Evolutionary conservation across 2,888 invertebrate genomes (phyloP), one percentile per base, ranked within the genome.

Genomic region (Ichneumon xanthorius): DNA sequence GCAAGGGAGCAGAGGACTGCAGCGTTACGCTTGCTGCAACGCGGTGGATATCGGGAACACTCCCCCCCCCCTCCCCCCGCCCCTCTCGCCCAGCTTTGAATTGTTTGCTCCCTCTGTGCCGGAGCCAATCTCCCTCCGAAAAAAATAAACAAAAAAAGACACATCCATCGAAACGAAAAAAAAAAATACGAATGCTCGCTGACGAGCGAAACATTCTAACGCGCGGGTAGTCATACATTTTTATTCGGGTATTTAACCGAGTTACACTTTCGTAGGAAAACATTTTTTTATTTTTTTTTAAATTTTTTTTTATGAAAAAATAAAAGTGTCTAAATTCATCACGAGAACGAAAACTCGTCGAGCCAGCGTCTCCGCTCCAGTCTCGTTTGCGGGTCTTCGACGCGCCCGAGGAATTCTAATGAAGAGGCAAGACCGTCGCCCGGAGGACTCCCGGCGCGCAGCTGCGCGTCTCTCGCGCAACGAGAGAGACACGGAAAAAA

Each of bases 401-500:
- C 26, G 26, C 11, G 22, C 2, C 14, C 26, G 19, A 11, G 58
- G 11, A 11, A 58, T 58, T 58, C 22, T 58, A 58, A 58, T 58
- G 26, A 26, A 58, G 58, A 26, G 22, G 58, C 11, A 58, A 3
- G 11, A 7, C 16, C 58, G 7, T 73, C 58, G 4, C 30, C 16
- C 26, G 33, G 30, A 14, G 7, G 37, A n/a, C 45, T 33, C 14
- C 45, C 58, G 58, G 65, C 78, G 72, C 26, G 58, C 80, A 80
- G 80, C 80, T 80, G 80, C 70, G 77, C 40, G 30, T 45, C 55
- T 82, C 50, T 65, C 67, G 67, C 67, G 72, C 78, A 72, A 71
- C 37, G 67, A 65, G 53, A 55, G 9, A 68, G 37, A 78, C 37
- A 9, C 37, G 0, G 33, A 61, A 40, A 65, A 58, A 37, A 5